A percentile compares a stretch with the other conserved stretches of the same genome.
Evolutionary conservation across 1,140 invertebrate genomes (phyloP).

Genomic region (Bicyclus anynana): DNA sequence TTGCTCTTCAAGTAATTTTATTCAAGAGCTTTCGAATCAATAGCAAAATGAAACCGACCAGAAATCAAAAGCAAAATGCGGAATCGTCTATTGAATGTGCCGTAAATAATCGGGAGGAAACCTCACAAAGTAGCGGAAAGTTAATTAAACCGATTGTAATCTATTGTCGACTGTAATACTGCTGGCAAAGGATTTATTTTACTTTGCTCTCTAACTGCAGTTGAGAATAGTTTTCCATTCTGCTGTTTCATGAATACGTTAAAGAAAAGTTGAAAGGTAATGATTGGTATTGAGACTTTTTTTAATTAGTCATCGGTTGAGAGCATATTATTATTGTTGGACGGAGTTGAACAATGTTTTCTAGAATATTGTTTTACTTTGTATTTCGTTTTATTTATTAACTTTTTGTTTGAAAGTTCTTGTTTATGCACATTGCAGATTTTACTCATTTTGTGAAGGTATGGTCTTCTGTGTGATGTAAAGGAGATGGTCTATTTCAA

Average conservation of each 20-base stretch:
- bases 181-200: background rate
- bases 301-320: background rate
- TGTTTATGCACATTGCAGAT: too few species aligned
- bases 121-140: conserved; percentile 10
- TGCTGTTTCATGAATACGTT: background rate
- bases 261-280: conserved; percentile 2
- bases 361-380: too few species aligned
- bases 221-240: conserved; percentile 1
- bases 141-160: conserved; percentile 6
- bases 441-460: too few species aligned
- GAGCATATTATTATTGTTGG: too few species aligned
- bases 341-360: too few species aligned
- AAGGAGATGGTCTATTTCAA: too few species aligned
- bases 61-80: background rate
- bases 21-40: background rate
- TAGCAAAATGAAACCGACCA: background rate
- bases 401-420: too few species aligned
- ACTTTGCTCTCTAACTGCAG: background rate
- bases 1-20: background rate
- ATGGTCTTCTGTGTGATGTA: too few species aligned
- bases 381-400: too few species aligned
- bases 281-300: background rate
- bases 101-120: conserved; percentile 13
- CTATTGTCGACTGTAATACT: background rate
- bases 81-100: conserved; percentile 6